Evolutionary conservation across 2,888 invertebrate species (phyloP), one percentile per base, ranked within the genome.

Genomic region (Tinea semifulvella): DNA sequence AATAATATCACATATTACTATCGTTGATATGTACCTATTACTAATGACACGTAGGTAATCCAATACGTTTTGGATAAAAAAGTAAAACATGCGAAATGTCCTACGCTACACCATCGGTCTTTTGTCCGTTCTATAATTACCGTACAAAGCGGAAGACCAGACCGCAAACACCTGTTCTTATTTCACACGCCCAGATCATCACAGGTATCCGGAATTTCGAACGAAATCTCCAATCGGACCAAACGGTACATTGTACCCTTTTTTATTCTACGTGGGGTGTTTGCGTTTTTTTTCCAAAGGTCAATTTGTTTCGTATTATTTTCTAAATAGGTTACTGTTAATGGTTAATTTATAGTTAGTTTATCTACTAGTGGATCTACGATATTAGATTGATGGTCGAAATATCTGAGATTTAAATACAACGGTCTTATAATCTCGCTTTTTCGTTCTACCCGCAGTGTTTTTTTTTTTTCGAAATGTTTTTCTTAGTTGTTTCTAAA

Each of bases 61-160:
- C n/a, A n/a, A n/a, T n/a, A n/a, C n/a, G n/a, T n/a, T n/a, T n/a
- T n/a, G n/a, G n/a, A n/a, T n/a, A n/a, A n/a, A n/a, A n/a, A 31
- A 14, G 31, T 31, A 31, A 31, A 26, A 13, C 14, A 14, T 4
- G 31, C 31, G 31, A 31, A 27, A 31, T 31, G 11, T 31, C 31
- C 31, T 5, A 18, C 36, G 18, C 36, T 14, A 35, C 35, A 35
- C n/a, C 14, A 18, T 36, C 36, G 18, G 47, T 55, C 51, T 40
- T 66, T 73, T 73, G 73, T 73, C 68, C 69, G 46, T 51, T 61
- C 64, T 63, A 65, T 74, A 75, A 75, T 77, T 76, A 74, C 65
- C 57, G 56, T 61, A 56, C 60, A 65, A 65, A 56, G 60, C 64
- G 65, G 65, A 63, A 65, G 64, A 56, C 17, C 56, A 53, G 54